These are phyloP conservation scores for Podargus strigoides DNA, from an alignment of 2,797 vertebrate species.

Conservation along the genomic window DNA sequence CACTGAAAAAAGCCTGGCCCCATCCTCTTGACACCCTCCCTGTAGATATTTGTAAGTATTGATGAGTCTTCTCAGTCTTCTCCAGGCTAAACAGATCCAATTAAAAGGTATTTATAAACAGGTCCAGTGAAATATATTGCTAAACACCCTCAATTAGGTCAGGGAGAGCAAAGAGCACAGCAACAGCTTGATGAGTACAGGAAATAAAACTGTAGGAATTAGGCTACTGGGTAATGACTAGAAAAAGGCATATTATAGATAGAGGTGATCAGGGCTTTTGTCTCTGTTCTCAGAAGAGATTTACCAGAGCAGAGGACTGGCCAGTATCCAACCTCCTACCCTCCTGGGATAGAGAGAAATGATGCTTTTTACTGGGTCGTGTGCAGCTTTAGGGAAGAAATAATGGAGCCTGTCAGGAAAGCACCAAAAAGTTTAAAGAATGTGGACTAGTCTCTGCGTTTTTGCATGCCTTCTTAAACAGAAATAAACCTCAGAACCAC, in stretches of 20 bases:
- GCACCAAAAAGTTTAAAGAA: slow-evolving; percentile 7
- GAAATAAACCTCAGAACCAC: slow-evolving; percentile 43
- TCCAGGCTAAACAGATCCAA: not conserved
- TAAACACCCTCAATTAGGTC: not conserved
- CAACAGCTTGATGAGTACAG: not conserved
- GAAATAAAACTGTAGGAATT: not conserved
- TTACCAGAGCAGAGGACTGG: not conserved
- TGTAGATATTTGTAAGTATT: too few species aligned
- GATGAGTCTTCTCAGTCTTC: too few species aligned
- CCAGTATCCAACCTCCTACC: not conserved
- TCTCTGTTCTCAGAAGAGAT: not conserved
- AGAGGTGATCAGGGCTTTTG: not conserved
- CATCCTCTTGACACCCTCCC: too few species aligned
- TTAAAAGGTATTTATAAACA: not conserved
- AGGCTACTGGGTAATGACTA: not conserved
- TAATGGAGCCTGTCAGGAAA: not conserved
- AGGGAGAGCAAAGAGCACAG: not conserved
- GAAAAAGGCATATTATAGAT: not conserved
- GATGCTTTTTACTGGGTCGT: not conserved
- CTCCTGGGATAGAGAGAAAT: not conserved
- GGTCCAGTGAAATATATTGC: not conserved
- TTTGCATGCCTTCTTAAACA: slow-evolving; percentile 31
- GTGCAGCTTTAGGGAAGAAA: not conserved
- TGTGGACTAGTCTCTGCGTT: not conserved
- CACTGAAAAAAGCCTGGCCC: too few species aligned